These are phyloP conservation scores for Romanogobio albipinnatus DNA, from an alignment of 2,113 vertebrate genomes.

Conservation along the genomic window DNA sequence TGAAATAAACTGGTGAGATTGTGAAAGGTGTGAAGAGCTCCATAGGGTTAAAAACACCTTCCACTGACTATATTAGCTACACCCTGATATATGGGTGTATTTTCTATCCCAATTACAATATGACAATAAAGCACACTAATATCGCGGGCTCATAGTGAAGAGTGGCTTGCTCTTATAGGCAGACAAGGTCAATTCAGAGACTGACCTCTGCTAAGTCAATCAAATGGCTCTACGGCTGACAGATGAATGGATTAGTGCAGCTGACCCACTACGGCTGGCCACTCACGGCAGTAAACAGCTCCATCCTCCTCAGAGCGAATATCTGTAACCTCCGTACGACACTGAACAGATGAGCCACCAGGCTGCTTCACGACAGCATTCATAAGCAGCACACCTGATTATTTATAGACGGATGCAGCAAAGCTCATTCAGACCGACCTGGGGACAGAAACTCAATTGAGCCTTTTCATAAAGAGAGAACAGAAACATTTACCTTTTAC, in stretches of 20 bases:
- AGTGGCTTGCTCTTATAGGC: slow-evolving; percentile 7
- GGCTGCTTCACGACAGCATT: not conserved
- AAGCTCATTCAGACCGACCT: not conserved
- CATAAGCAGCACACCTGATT: slow-evolving; percentile 23
- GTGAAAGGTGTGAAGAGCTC: not conserved
- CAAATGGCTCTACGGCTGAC: slow-evolving; percentile 67
- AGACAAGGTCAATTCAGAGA: slow-evolving; percentile 53
- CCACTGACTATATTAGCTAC: not conserved
- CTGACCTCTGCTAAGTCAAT: slow-evolving; percentile 68
- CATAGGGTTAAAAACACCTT: not conserved
- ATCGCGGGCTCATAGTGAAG: not conserved
- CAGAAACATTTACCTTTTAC: not conserved
- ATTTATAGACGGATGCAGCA: not conserved
- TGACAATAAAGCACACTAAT: not conserved
- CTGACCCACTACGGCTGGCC: slow-evolving; percentile 61
- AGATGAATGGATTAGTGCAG: slow-evolving; percentile 65
- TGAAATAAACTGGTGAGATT: not conserved
- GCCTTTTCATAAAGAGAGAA: not conserved
- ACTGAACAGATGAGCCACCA: slow-evolving; percentile 16
- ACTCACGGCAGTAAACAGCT: slow-evolving; percentile 58
- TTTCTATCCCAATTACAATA: not conserved
- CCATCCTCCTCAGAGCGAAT: slow-evolving; percentile 11
- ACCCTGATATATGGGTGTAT: not conserved
- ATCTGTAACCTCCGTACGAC: not conserved
- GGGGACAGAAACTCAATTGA: not conserved